Evolutionary conservation across 92 coral and sea anemone genomes (phyloP).

Genomic region (Zoanthus solanderi): DNA sequence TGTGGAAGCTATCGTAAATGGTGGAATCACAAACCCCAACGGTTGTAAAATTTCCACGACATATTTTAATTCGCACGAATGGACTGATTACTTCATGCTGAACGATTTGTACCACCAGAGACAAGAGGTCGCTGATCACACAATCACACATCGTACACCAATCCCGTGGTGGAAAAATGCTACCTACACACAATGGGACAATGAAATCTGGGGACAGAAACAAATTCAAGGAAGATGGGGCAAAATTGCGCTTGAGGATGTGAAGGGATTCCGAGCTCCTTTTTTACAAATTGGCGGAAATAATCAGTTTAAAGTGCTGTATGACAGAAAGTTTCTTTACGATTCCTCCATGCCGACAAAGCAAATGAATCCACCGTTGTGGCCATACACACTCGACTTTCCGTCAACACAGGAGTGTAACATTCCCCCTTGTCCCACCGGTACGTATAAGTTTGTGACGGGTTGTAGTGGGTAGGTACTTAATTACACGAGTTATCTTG

Average conservation of each 20-base stretch:
- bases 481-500: too few relatives aligned
- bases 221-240: slow-evolving; percentile 83
- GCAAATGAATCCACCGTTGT: slow-evolving; percentile 77
- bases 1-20: slow-evolving; percentile 70
- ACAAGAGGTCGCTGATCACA: slow-evolving; percentile 92
- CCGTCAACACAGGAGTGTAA: slow-evolving; percentile 78
- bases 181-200: slow-evolving; percentile 71
- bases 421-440: slow-evolving; percentile 93
- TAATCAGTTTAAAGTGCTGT: slow-evolving; percentile 82
- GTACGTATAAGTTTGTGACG: slow-evolving; percentile 41
- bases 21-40: slow-evolving; percentile 80
- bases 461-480: not conserved
- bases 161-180: slow-evolving; percentile 91
- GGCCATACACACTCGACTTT: slow-evolving; percentile 96
- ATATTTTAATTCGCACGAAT: slow-evolving; percentile 91
- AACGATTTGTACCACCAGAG: slow-evolving; percentile 82
- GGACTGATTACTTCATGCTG: slow-evolving; percentile 83
- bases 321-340: slow-evolving; percentile 85
- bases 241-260: slow-evolving; percentile 69
- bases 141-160: slow-evolving; percentile 84
- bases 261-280: slow-evolving; percentile 95
- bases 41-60: slow-evolving; percentile 81
- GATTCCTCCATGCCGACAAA: slow-evolving; percentile 91
- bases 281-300: slow-evolving; percentile 88
- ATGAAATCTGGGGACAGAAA: slow-evolving; percentile 88